A percentile compares a stretch with the other conserved stretches of the same genome.
These are phyloP conservation scores for Drosophila atroscutellata DNA, from an alignment of 2,888 invertebrate species.

Conservation along the genomic window DNA sequence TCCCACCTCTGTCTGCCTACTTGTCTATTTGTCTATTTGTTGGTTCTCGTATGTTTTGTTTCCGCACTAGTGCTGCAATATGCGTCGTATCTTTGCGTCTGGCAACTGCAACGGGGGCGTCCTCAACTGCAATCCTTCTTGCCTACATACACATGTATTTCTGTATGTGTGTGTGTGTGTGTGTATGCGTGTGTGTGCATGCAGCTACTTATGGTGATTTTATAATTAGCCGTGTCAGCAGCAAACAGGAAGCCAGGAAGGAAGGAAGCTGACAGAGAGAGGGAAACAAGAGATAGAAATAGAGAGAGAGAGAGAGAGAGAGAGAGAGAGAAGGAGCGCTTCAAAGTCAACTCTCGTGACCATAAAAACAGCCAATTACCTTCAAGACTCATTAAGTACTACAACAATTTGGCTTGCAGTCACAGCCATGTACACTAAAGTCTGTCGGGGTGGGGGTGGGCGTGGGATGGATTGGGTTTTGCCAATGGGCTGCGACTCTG, in stretches of 20 bases:
- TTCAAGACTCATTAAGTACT: slow-evolving; percentile 76
- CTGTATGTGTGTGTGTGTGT: neutral
- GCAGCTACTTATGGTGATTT: slow-evolving; percentile 70
- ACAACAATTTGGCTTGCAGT: slow-evolving; percentile 48
- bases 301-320: slow-evolving; percentile 38
- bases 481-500: slow-evolving; percentile 52
- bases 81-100: slow-evolving; percentile 62
- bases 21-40: slow-evolving; percentile 54
- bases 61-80: slow-evolving; percentile 63
- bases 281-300: slow-evolving; percentile 17
- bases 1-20: slow-evolving; percentile 36
- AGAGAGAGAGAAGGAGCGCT: slow-evolving; percentile 35
- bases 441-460: neutral
- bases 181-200: slow-evolving; percentile 16
- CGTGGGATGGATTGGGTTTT: neutral
- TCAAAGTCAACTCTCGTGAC: slow-evolving; percentile 70
- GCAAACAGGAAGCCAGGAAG: slow-evolving; percentile 13
- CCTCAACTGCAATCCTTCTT: slow-evolving; percentile 7
- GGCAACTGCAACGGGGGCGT: slow-evolving; percentile 5
- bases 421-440: neutral
- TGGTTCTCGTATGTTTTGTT: slow-evolving; percentile 53
- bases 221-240: slow-evolving; percentile 67
- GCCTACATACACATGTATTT: neutral
- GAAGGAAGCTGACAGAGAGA: slow-evolving; percentile 8
- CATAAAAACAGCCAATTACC: slow-evolving; percentile 75